A percentile compares a stretch with the other conserved stretches of the same genome.
phyloP scores from a whole-genome alignment of 2,888 invertebrate genomes.

The Acanthococcus lagerstroemiae region DNA sequence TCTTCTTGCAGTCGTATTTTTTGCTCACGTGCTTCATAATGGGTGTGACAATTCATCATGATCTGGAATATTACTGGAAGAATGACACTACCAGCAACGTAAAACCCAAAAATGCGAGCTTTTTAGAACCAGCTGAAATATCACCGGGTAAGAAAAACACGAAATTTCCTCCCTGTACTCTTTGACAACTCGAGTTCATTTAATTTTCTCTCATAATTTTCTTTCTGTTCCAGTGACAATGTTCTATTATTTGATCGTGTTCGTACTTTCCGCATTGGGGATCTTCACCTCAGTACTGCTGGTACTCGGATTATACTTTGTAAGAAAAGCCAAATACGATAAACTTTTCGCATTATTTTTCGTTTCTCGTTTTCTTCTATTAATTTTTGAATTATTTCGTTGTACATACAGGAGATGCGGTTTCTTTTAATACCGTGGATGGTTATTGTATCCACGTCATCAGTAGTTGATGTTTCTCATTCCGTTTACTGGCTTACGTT shows the following conservation, averaged over 20 bases:
- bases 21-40: constrained; percentile 6
- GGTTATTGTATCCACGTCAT: constrained; percentile 53
- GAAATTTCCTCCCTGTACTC: no score
- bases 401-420: constrained; percentile 52
- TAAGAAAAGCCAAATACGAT: no score
- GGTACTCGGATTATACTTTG: constrained; percentile 20
- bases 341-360: no score
- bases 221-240: constrained; percentile 31
- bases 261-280: constrained; percentile 19
- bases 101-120: constrained; percentile 21
- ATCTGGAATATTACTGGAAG: constrained; percentile 21
- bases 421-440: constrained; percentile 66
- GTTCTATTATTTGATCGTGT: constrained; percentile 22
- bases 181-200: no score
- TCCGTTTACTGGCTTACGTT: constrained; percentile 54
- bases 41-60: constrained; percentile 18
- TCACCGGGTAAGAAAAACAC: constrained; percentile 18
- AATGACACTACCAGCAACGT: neutral
- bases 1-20: constrained; percentile 12
- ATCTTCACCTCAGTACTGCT: constrained; percentile 22
- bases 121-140: constrained; percentile 25
- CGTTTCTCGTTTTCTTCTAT: constrained; percentile 25
- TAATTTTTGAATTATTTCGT: constrained; percentile 39
- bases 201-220: no score
- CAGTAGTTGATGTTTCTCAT: constrained; percentile 56